Conservation (phyloP, 2,797 vertebrate genomes). For the Monodelphis domestica region DNA sequence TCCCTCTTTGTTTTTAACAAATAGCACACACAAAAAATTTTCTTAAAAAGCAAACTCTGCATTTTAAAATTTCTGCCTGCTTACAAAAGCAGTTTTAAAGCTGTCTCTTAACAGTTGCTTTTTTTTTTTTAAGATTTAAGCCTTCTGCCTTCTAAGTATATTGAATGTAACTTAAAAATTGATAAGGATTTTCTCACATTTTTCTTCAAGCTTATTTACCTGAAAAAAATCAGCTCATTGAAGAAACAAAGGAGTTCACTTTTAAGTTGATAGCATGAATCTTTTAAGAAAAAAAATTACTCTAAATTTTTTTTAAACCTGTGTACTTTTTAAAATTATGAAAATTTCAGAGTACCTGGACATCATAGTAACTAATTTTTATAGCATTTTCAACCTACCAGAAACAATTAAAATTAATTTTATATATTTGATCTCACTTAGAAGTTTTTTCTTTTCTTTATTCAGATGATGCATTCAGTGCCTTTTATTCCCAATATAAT, state of each 20-base stretch:
- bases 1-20: not conserved
- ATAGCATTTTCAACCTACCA: not conserved
- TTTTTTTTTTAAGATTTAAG: not conserved
- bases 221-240: not conserved
- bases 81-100: not conserved
- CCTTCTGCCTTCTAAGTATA: not conserved
- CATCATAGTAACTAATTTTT: not conserved
- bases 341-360: not conserved
- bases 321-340: not conserved
- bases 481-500: not conserved
- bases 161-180: not conserved
- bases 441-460: not conserved
- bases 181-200: not conserved
- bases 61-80: not conserved
- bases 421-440: not conserved
- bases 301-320: not conserved
- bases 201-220: not conserved
- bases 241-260: not conserved
- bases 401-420: not conserved
- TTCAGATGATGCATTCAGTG: not conserved
- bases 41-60: not conserved
- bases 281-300: not conserved
- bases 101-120: not conserved
- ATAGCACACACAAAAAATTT: not conserved
- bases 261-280: not conserved